Base-by-base conservation (phyloP, 2,113 vertebrate species). In the Clinocottus analis region DNA sequence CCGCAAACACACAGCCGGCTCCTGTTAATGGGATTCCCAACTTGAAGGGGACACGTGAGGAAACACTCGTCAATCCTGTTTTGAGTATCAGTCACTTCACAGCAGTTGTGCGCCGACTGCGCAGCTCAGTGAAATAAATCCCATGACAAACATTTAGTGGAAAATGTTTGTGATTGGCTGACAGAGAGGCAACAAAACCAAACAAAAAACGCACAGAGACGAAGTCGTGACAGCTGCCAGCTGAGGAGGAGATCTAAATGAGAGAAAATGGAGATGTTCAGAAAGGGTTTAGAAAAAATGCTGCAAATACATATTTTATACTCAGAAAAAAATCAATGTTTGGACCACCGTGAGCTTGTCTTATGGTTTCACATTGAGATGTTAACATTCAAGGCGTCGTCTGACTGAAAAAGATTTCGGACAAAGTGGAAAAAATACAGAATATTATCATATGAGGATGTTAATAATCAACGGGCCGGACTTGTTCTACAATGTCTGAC, bases 221-320 rank as follows among this genome's bases (percentile, higher is more conserved):
- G 43, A 63, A 59, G 33, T 27, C 6, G 0, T 85, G 88, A 86
- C 90, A 91, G 84, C 76, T 89, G 86, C 73, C 86, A 86, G 83
- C 33, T 45, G 63, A 72, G 53, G 70, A 71, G 51, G 11, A 82
- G 78, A 79, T 82, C 70, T 66, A 87, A 91, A 93, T 90, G 56
- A 78, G 79, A 88, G 84, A 83, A 60, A 91, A 93, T 85, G 5
- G 53, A 86, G 65, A 79, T 78, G 77, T 85, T 83, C 81, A 45
- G 71, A 77, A 56, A 70, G 35, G 66, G 84, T 72, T 70, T 68
- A 64, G 74, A 83, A 86, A 84, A 72, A 82, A 63, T 80, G 43
- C 79, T 51, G n/a, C 14, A 27, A 72, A 78, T 86, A 47, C 83
- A 89, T 90, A 84, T 86, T 84, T 89, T 41, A 89, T 75, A 25